These are phyloP conservation scores for Orchesella flavescens DNA, from an alignment of 2,888 invertebrate species.

Conservation along the genomic window DNA sequence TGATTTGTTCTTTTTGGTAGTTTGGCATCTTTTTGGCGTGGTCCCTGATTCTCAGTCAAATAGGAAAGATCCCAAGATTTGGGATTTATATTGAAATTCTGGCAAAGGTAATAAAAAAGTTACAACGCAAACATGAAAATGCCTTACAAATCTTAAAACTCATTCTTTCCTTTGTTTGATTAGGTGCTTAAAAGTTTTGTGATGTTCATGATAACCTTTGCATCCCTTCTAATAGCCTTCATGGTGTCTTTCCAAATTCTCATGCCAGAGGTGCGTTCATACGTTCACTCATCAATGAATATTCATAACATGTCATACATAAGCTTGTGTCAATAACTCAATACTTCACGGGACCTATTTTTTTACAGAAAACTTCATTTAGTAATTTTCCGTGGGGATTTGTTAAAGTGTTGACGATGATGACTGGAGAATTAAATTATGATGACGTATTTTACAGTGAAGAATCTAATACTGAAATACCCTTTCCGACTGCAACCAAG, in stretches of 20 bases:
- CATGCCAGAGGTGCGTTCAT: conserved; percentile 57
- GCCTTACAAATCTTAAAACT: neutral
- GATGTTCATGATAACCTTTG: conserved; percentile 65
- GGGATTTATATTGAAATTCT: conserved; percentile 66
- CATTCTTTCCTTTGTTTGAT: conserved; percentile 17
- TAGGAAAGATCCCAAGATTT: conserved; percentile 61
- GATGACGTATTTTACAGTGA: conserved; percentile 62
- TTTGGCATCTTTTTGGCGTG: conserved; percentile 66
- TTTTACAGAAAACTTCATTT: conserved; percentile 64
- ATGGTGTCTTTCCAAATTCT: conserved; percentile 66
- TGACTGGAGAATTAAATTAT: conserved; percentile 69
- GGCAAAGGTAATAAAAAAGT: conserved; percentile 39
- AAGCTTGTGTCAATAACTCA: neutral
- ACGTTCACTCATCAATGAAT: neutral
- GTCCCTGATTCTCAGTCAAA: conserved; percentile 63
- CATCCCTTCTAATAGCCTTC: conserved; percentile 61
- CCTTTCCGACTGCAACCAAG: conserved; percentile 67
- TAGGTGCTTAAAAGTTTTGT: conserved; percentile 62
- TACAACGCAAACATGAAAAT: neutral
- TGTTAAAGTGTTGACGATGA: conserved; percentile 68
- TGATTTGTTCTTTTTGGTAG: conserved; percentile 32
- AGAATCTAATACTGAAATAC: conserved; percentile 25
- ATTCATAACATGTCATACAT: no score
- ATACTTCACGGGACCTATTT: neutral
- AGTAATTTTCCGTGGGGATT: conserved; percentile 61